Evolutionary conservation across 1,140 invertebrate genomes (phyloP), one percentile per base, ranked within the genome.

Genomic region (Lerema accius): DNA sequence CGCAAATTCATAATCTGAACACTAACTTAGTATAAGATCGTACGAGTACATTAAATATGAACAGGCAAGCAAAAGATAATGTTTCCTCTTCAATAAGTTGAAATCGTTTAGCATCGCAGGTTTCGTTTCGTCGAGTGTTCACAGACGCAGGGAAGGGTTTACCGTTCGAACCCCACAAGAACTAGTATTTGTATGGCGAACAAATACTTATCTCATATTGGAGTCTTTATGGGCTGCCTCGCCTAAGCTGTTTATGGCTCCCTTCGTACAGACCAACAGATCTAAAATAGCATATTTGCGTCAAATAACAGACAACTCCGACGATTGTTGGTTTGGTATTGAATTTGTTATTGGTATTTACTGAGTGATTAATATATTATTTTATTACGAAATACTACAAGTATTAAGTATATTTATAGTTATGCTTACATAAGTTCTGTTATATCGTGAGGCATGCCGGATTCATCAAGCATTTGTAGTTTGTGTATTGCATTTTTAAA

Each of bases 121-220:
- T 59, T 59, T 59, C 53, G 53, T 45, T 58, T 45, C 43, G 15
- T 43, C 55, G 43, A 48, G 43, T 59, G 28, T 48, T 59, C 55
- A 23, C 16, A 13, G 55, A 43, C 55, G 43, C 9, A 37, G 55
- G 55, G 55, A 59, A 59, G 2, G 55, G 55, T 59, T 59, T 59
- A 59, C 55, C 55, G 55, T 59, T 59, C 26, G 42, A 59, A 59
- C 55, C 55, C 43, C 55, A 59, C 55, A 59, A 59, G 55, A 59
- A 59, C 55, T 59, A 46, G 55, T 59, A 59, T 59, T 59, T 59
- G 55, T 59, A 48, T 59, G 55, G 42, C 55, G 55, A 59, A 59
- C 55, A 59, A 59, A 59, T 59, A 59, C 55, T 59, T 59, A 59
- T 59, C 42, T 59, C 42, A 59, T 59, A 59, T 59, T 59, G 35